A percentile compares a stretch with the other conserved stretches of the same genome.
phyloP scores from a whole-genome alignment of 2,113 vertebrate genomes.

The Camarhynchus parvulus region DNA sequence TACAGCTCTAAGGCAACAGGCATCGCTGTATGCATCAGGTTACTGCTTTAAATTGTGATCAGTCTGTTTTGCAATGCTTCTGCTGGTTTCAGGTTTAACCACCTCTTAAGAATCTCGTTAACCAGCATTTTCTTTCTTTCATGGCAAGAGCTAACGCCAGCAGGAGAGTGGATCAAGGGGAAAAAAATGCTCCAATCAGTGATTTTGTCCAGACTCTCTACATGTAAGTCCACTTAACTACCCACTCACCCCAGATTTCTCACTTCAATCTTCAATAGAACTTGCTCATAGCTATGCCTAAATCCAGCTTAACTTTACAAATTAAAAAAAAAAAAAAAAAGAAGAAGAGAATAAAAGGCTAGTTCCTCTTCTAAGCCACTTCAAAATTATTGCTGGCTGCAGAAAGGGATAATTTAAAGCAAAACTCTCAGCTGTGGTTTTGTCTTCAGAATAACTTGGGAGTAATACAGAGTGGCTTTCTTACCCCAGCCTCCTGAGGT shows the following conservation, averaged over 20 bases:
- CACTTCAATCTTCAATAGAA: not conserved
- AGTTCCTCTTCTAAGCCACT: not conserved
- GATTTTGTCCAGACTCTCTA: not conserved
- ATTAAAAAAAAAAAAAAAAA: not conserved
- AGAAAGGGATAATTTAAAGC: not conserved
- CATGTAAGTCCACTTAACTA: not conserved
- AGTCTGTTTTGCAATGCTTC: not conserved
- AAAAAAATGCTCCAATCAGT: not conserved
- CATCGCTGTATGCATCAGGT: not conserved
- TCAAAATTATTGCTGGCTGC: not conserved
- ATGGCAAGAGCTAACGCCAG: not conserved
- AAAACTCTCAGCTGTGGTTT: not conserved
- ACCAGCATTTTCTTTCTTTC: not conserved
- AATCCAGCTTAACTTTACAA: not conserved
- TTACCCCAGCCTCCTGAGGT: not conserved
- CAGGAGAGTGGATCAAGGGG: not conserved
- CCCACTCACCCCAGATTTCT: not conserved
- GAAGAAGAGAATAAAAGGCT: not conserved
- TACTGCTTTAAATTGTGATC: not conserved
- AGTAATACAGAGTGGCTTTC: not conserved
- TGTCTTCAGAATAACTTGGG: not conserved
- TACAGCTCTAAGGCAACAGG: rapidly evolving
- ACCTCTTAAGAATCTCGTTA: not conserved
- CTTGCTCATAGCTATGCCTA: not conserved
- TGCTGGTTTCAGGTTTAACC: not conserved